Evolutionary conservation across 2,888 invertebrate genomes (phyloP).

Genomic region (Acanthopleura granulata): DNA sequence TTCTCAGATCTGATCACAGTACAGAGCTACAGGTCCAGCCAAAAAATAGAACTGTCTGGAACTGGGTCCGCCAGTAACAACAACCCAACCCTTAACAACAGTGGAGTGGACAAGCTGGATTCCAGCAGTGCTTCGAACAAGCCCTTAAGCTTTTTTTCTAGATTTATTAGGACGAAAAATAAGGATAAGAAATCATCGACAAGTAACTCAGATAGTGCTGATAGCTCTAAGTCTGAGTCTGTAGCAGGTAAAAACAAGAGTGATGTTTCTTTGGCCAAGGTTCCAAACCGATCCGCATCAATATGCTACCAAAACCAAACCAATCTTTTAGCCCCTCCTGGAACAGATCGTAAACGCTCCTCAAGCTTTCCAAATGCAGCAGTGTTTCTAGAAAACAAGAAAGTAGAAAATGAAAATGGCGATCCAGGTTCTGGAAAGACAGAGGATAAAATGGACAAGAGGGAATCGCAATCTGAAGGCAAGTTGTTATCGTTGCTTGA

Average conservation of each 20-base stretch:
- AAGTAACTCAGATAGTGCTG: background rate
- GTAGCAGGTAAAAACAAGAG: too few species aligned
- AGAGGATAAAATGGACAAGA: background rate
- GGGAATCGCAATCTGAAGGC: constrained; percentile 16
- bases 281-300: background rate
- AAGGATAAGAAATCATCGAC: background rate
- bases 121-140: background rate
- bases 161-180: background rate
- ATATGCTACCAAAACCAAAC: background rate
- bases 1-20: constrained; percentile 41
- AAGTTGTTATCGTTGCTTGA: background rate
- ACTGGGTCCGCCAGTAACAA: background rate
- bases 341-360: constrained; percentile 42
- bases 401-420: background rate
- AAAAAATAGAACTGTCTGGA: background rate
- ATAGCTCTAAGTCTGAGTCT: too few species aligned
- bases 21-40: constrained; percentile 26
- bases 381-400: constrained; percentile 37
- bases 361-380: constrained; percentile 60
- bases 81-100: background rate
- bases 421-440: background rate
- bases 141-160: background rate
- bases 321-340: constrained; percentile 28
- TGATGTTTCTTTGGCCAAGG: too few species aligned
- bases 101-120: background rate